Evolutionary conservation across 1,140 invertebrate species (phyloP), one percentile per base, ranked within the genome.

Genomic region (Psilanteris sp.): DNA sequence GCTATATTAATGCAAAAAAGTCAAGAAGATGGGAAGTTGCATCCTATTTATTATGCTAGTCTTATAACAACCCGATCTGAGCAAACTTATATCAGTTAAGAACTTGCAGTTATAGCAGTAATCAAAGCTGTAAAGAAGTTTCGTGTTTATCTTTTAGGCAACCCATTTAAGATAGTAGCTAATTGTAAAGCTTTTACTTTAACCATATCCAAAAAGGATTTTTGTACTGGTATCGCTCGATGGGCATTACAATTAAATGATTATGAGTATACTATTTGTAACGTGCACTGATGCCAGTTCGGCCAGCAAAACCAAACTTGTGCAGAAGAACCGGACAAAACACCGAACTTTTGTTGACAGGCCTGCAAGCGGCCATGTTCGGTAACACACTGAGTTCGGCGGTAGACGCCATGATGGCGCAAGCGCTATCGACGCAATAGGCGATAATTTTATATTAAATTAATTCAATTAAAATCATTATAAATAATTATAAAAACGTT

Each of bases 31-130:
- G 13, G 34, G 7, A 14, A 16, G n/a, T 5, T 36, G 15, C 34
- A 36, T 36, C 34, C 34, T 8, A 8, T 36, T 8, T 16, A 36
- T 14, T 36, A 36, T 8, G 34, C 34, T 14, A 36, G 34, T 16
- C 13, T 13, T 5, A 36, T 2, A 36, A 36, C 34, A 16, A 36
- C 13, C 1, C 15, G 14, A 9, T 13, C 15, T 2, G 34, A 36
- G 8, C 2, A 36, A 36, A 4, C 5, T 8, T 36, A 36, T 8
- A 36, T 2, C 10, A 36, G 34, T 8, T 36, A 36, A 16, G 34
- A 36, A 8, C 14, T 36, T 5, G 14, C 3, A 16, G 34, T 36
- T 3, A 6, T 36, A 3, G 34, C 34, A 4, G 16, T 36, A 4
- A 8, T 36, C 1, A 36, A 36, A 8, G 34, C 14, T 14, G 13